Percentiles rank a stretch among this genome's conserved stretches.
Evolutionary conservation across 2,113 vertebrate genomes (phyloP).

Genomic region (Alexandromys fortis): DNA sequence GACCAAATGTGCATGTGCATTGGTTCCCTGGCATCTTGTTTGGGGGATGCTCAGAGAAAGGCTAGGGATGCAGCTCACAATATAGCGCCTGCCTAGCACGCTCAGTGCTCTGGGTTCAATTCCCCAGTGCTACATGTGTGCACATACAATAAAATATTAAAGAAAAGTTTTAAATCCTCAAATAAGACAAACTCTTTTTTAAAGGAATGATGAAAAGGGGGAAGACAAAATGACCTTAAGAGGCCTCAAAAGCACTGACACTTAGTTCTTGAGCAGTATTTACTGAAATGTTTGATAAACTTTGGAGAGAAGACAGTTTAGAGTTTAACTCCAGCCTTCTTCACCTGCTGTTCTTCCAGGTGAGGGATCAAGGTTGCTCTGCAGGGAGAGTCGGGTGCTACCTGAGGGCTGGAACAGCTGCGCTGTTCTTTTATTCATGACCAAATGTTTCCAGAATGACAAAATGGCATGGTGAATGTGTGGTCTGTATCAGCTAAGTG

Average conservation of each 20-base stretch:
- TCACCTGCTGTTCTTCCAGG: conserved; percentile 21
- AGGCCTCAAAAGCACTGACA: neutral
- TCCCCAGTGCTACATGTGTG: neutral
- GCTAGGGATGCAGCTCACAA: no score
- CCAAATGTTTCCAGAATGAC: conserved; percentile 69
- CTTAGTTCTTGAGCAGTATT: conserved; percentile 7
- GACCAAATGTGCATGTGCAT: neutral
- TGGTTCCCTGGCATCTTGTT: neutral
- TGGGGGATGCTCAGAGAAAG: neutral
- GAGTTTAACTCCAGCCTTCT: conserved; percentile 9
- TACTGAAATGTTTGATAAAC: conserved; percentile 20
- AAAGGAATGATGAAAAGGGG: neutral
- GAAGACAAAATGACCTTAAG: conserved; percentile 2
- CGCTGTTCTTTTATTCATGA: conserved; percentile 59
- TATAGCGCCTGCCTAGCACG: neutral
- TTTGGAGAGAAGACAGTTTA: neutral
- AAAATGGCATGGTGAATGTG: conserved; percentile 47
- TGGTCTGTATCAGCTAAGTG: conserved; percentile 36
- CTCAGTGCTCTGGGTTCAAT: no score
- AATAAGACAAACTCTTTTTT: neutral
- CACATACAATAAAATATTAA: neutral
- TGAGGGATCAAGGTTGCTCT: conserved; percentile 10
- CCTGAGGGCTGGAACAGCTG: conserved; percentile 33
- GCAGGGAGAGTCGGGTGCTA: conserved; percentile 10
- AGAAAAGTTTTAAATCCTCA: neutral